phyloP scores from a whole-genome alignment of 2,113 vertebrate species.

The Aegithalos caudatus region DNA sequence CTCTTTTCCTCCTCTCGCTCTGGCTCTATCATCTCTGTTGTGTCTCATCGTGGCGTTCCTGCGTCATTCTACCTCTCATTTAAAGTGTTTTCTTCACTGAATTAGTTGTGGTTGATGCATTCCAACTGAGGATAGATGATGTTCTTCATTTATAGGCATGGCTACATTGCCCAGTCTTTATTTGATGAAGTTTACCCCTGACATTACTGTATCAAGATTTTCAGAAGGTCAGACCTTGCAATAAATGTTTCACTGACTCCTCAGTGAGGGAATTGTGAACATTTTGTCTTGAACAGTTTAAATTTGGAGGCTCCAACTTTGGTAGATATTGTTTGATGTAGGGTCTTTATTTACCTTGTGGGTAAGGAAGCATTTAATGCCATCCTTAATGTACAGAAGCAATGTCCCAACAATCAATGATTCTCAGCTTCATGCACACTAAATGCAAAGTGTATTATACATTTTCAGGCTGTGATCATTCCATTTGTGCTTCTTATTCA shows the following conservation, averaged over 20 bases:
- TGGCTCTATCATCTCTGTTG: too few species aligned
- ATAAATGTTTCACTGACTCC: neutral
- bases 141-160: neutral
- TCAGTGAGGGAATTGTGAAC: neutral
- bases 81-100: neutral
- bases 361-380: neutral
- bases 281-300: neutral
- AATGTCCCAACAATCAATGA: neutral
- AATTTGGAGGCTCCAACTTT: neutral
- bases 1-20: too few species aligned
- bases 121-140: neutral
- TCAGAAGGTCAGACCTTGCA: neutral
- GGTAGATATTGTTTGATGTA: neutral
- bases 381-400: neutral
- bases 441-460: neutral
- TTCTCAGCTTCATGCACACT: neutral
- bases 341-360: neutral
- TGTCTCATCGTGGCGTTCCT: too few species aligned
- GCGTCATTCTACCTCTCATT: neutral
- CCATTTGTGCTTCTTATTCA: slow-evolving; percentile 22
- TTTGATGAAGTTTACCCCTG: neutral
- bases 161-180: neutral
- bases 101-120: neutral
- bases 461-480: slow-evolving; percentile 25
- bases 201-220: neutral